These are phyloP conservation scores for Austrolebias charrua DNA, from an alignment of 2,797 vertebrate species.

Conservation along the genomic window DNA sequence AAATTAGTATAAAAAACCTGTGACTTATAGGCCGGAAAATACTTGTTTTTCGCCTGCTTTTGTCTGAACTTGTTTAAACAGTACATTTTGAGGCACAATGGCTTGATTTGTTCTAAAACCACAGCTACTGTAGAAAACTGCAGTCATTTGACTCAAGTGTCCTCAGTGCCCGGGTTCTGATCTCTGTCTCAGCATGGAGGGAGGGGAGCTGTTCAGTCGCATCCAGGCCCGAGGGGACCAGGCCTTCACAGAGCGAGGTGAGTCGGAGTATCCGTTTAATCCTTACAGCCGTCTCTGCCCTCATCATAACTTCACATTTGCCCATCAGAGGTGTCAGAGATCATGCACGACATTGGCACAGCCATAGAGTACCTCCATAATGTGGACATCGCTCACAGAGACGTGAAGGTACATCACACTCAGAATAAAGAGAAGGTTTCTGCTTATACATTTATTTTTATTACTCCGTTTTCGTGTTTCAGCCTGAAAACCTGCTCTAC, in stretches of 20 bases:
- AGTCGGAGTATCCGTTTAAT: conserved; percentile 6
- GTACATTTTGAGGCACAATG: conserved; percentile 45
- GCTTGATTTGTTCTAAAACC: conserved; percentile 43
- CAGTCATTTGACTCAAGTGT: conserved; percentile 25
- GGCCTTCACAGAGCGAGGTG: conserved; percentile 96
- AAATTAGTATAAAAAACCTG: no score
- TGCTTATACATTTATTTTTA: neutral
- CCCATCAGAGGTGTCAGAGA: conserved; percentile 88
- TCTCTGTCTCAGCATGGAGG: conserved; percentile 72
- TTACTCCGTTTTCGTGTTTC: neutral
- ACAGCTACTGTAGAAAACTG: conserved; percentile 16
- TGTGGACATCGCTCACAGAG: conserved; percentile 92
- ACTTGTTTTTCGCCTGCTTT: neutral
- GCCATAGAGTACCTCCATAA: conserved; percentile 92
- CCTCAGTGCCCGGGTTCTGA: conserved; percentile 47
- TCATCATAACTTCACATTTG: conserved; percentile 1
- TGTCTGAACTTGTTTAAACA: conserved; percentile 22
- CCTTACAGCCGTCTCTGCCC: neutral
- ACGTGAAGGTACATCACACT: conserved; percentile 86
- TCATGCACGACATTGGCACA: conserved; percentile 92
- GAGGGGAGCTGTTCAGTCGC: conserved; percentile 93
- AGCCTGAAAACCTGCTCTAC: conserved; percentile 98
- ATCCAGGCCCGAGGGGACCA: conserved; percentile 95
- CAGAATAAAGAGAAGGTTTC: neutral
- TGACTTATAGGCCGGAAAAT: no score